Percentiles rank a stretch among this genome's conserved stretches.
phyloP scores from a whole-genome alignment of 2,888 invertebrate genomes.

The Rhingia rostrata region DNA sequence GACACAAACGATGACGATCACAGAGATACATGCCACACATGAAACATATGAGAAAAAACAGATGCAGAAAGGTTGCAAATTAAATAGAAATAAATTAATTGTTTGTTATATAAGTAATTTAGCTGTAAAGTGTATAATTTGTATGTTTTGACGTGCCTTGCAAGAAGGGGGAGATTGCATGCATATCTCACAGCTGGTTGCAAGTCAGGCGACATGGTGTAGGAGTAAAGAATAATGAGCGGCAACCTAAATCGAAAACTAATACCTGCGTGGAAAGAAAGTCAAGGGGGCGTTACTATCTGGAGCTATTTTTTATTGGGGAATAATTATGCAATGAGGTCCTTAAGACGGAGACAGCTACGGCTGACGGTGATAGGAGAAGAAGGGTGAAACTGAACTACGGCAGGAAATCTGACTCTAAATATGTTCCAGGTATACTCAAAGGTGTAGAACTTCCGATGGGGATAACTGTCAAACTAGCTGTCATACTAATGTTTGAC shows the following conservation, averaged over 20 bases:
- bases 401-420: too few relatives aligned
- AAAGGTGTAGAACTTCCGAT: too few relatives aligned
- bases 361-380: too few relatives aligned
- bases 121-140: not conserved
- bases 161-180: slow-evolving; percentile 1
- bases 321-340: too few relatives aligned
- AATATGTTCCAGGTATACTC: too few relatives aligned
- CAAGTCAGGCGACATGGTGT: not conserved
- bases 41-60: slow-evolving; percentile 59
- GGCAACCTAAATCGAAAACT: not conserved
- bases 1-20: slow-evolving; percentile 61
- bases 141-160: not conserved
- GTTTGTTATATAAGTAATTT: not conserved
- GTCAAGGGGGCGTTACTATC: too few relatives aligned
- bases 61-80: slow-evolving; percentile 57
- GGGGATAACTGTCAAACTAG: too few relatives aligned
- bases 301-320: too few relatives aligned
- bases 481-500: too few relatives aligned
- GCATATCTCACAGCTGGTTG: not conserved
- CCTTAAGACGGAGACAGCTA: too few relatives aligned
- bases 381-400: too few relatives aligned
- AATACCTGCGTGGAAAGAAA: not conserved
- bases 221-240: not conserved
- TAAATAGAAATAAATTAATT: slow-evolving; percentile 17
- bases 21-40: slow-evolving; percentile 69